Conservation (phyloP, 2,113 vertebrate genomes). For the Callaeas wilsoni region DNA sequence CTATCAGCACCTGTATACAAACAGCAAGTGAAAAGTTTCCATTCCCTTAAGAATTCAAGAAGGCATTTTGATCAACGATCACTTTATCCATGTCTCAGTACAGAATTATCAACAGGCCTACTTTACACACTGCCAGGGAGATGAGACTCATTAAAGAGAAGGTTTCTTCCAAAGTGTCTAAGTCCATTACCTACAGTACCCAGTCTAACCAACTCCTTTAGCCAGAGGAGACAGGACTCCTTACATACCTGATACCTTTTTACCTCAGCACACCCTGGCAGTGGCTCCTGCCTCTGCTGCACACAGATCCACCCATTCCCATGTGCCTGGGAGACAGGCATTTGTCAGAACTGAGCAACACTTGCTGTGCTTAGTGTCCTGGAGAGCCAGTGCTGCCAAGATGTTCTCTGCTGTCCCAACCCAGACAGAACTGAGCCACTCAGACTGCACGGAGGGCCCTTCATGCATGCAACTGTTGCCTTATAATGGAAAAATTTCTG, state of each 20-base stretch:
- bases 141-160: neutral
- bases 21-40: neutral
- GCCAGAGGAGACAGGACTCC: neutral
- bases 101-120: neutral
- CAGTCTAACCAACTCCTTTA: neutral
- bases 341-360: too few species aligned
- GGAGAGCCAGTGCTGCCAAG: neutral
- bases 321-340: neutral
- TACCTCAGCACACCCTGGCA: neutral
- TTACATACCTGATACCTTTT: neutral
- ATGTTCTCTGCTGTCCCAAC: neutral
- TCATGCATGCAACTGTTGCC: neutral
- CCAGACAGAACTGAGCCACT: neutral
- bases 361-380: neutral
- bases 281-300: neutral
- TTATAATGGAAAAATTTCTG: neutral
- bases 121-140: neutral
- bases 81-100: neutral
- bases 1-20: slow-evolving; percentile 83
- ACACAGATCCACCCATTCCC: neutral
- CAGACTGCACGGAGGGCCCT: neutral
- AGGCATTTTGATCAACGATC: neutral
- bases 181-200: neutral
- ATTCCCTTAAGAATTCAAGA: neutral
- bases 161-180: neutral